Base-by-base conservation (phyloP, 1,140 invertebrate species). In the Hyposmocoma kahamanoa region DNA sequence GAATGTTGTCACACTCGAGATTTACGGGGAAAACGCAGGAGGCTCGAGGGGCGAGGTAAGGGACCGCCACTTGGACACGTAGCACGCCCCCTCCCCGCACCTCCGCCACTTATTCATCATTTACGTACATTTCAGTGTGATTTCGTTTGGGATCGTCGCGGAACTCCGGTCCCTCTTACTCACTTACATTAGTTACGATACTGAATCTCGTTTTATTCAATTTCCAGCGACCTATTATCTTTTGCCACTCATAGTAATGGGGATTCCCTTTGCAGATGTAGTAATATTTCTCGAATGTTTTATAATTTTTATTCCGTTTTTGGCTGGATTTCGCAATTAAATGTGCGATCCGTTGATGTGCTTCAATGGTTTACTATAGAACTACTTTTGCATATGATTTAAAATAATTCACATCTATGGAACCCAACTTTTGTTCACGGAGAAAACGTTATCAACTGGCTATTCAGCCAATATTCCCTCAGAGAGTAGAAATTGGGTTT, bases 121-220 rank as follows among this genome's bases (percentile, higher is more conserved):
- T 76, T 76, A 68, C 69, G 67, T 71, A 76, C 67, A 72, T 80
- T 76, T 78, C 68, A 78, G 75, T 75, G 72, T 72, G 72, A 72
- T 81, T 78, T 75, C 65, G 68, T 76, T 70, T 67, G 69, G 68
- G 65, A 76, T 66, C 60, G 62, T 63, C 64, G 47, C 53, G 53
- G 52, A 59, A 65, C 56, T 70, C 56, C 48, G 58, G 51, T 19
- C 52, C 53, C 66, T 67, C 61, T 70, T 61, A 66, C 63, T 75
- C 65, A 66, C 69, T 71, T 77, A 77, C 66, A 80, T 77, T 73
- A 67, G 61, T 79, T 70, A 68, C 53, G 57, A 67, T 69, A 72
- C 62, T 56, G 62, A 73, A 77, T 75, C 61, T 70, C 67, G 62
- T 73, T 68, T 69, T 67, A 75, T 80, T 76, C 65, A 71, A 72